Percentiles rank a stretch among this genome's conserved stretches.
These are phyloP conservation scores for Andrena minutula DNA, from an alignment of 2,888 invertebrate species.

Conservation along the genomic window DNA sequence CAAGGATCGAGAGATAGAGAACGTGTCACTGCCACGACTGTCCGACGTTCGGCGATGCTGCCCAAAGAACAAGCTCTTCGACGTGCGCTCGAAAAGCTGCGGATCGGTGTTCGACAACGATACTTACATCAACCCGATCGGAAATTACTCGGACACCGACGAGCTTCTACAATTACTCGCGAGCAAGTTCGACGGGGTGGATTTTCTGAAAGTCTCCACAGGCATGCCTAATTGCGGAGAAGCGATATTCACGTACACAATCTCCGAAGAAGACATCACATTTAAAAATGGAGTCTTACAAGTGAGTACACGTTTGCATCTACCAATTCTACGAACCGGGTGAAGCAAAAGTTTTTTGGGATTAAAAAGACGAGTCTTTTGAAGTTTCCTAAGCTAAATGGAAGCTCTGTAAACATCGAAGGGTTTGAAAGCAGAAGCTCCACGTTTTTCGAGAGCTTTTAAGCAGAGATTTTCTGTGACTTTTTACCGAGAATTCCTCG, in stretches of 20 bases:
- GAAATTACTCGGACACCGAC: not conserved
- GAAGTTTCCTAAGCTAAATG: no score
- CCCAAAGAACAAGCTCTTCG: constrained; percentile 52
- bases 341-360: no score
- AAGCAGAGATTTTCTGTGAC: not conserved
- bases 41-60: constrained; percentile 71
- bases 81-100: constrained; percentile 59
- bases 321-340: no score
- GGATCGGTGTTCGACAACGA: constrained; percentile 6
- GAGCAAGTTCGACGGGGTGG: not conserved
- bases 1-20: not conserved
- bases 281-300: constrained; percentile 24
- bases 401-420: not conserved
- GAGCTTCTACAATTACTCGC: constrained; percentile 40
- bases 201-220: constrained; percentile 30
- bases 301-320: constrained; percentile 42
- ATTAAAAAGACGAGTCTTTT: no score
- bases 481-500: not conserved
- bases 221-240: constrained; percentile 61
- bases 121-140: not conserved
- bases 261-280: constrained; percentile 46
- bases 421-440: not conserved
- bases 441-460: not conserved
- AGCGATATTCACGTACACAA: constrained; percentile 71
- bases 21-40: constrained; percentile 38